Base-by-base conservation (phyloP, 2,113 vertebrate genomes). In the Daboia siamensis region DNA sequence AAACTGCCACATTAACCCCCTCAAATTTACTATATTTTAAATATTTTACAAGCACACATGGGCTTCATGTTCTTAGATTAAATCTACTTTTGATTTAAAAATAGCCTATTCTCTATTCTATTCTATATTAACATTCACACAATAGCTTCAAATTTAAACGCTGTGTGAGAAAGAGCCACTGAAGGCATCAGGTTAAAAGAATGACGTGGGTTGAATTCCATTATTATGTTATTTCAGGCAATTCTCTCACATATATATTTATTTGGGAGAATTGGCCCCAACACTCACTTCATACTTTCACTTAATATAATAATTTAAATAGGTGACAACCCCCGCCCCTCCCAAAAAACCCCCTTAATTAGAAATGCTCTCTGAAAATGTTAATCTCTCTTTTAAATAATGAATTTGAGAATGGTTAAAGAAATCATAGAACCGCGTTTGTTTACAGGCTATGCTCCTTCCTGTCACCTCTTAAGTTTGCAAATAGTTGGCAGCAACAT, bases 381-480 rank as follows among this genome's bases (percentile, higher is more conserved):
- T 4, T 6, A 26, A 52, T n/a, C 12, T 80, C 54, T 29, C 39
- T 9, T 33, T 91, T 44, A 88, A 29, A 23, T 52, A 26, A 26
- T 26, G 13, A n/a, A 44, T 33, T 87, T 57, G 44, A 2, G 80
- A 91, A 21, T 56, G 11, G 44, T 33, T 39, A 52, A 57, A 86
- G 44, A 91, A 91, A 91, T 44, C 2, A 0, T 8, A 88, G 23
- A 89, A 57, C 52, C 56, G n/a, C 4, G 15, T 46, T 51, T 48
- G 12, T 52, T 87, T 13, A 69, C 15, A 4, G 87, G 1, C 11
- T 94, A 91, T n/a, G 33, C 48, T 94, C 56, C 48, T 93, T 90
- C 88, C 52, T 80, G 90, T 51, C 48, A 26, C 92, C 4, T 13
- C 48, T 56, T 56, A 55, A 24, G 10, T 29, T 86, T 89, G 89